Evolutionary conservation across 1,140 invertebrate species (phyloP).

Genomic region (Micrasema longulum): DNA sequence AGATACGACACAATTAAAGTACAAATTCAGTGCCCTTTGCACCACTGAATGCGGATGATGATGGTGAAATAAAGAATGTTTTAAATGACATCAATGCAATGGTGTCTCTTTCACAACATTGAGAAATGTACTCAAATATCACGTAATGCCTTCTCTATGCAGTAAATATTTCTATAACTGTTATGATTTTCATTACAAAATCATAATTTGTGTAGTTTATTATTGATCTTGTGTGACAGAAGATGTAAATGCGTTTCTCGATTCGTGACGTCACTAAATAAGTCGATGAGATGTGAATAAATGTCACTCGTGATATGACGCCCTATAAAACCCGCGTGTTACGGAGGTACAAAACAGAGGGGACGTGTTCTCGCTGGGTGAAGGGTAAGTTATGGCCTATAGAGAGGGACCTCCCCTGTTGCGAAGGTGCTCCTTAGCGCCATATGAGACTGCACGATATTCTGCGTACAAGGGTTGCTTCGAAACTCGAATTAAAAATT

Average conservation of each 20-base stretch:
- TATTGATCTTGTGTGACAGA: background rate
- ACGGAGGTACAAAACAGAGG: conserved; percentile 43
- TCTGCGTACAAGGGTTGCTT: conserved; percentile 21
- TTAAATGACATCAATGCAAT: too few relatives aligned
- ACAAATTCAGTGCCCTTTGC: too few relatives aligned
- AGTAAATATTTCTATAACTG: background rate
- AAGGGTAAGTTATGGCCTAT: conserved; percentile 22
- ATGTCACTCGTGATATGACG: conserved; percentile 46
- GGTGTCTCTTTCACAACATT: too few relatives aligned
- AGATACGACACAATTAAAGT: too few relatives aligned
- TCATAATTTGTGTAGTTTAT: background rate
- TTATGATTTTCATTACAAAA: conserved; percentile 13
- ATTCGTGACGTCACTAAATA: conserved; percentile 28
- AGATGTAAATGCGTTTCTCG: background rate
- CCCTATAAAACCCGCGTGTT: conserved; percentile 43
- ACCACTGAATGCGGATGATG: too few relatives aligned
- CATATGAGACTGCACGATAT: conserved; percentile 15
- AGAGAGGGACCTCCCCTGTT: conserved; percentile 24
- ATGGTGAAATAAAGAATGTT: too few relatives aligned
- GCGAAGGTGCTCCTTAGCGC: conserved; percentile 26
- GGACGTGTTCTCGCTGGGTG: conserved; percentile 32
- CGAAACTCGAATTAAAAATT: too few relatives aligned
- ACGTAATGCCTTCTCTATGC: too few relatives aligned
- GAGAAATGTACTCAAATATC: too few relatives aligned
- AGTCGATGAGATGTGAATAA: conserved; percentile 32